A percentile compares a stretch with the other conserved stretches of the same genome.
These are phyloP conservation scores for Gonocerus acuteangulatus DNA, from an alignment of 2,888 invertebrate species.

Conservation along the genomic window DNA sequence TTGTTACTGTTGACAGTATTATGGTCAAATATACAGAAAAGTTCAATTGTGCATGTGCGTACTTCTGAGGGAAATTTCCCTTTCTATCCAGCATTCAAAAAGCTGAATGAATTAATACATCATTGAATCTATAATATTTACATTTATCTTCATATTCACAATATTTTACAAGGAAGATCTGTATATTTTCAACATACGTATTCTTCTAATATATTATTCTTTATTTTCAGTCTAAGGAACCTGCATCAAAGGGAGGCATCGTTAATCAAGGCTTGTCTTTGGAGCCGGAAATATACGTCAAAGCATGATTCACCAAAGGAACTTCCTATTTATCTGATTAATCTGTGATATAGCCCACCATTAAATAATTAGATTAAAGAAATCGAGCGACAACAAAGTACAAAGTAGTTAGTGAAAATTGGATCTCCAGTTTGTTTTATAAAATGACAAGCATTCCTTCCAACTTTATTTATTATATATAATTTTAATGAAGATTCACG, in stretches of 20 bases:
- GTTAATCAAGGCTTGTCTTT: constrained; percentile 14
- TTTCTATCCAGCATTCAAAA: no score
- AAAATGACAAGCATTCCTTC: constrained; percentile 17
- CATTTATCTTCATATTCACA: no score
- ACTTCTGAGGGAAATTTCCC: no score
- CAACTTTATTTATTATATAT: constrained; percentile 7
- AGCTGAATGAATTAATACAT: no score
- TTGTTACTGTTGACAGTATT: no score
- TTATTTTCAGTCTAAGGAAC: constrained; percentile 6
- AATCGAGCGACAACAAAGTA: constrained; percentile 11
- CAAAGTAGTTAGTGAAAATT: constrained; percentile 10
- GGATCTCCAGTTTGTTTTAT: constrained; percentile 16
- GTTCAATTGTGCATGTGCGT: no score
- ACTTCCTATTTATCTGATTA: not conserved
- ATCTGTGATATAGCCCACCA: constrained; percentile 20
- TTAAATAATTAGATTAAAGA: not conserved
- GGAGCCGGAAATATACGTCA: constrained; percentile 15
- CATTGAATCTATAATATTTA: no score
- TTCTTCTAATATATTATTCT: no score
- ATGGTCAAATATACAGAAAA: no score
- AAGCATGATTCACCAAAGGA: not conserved
- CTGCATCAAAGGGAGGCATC: constrained; percentile 11
- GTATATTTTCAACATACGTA: no score
- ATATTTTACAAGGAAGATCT: no score
- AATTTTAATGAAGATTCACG: not conserved